These are phyloP conservation scores for Drosophila ogumai DNA, from an alignment of 1,140 invertebrate genomes.

Conservation along the genomic window DNA sequence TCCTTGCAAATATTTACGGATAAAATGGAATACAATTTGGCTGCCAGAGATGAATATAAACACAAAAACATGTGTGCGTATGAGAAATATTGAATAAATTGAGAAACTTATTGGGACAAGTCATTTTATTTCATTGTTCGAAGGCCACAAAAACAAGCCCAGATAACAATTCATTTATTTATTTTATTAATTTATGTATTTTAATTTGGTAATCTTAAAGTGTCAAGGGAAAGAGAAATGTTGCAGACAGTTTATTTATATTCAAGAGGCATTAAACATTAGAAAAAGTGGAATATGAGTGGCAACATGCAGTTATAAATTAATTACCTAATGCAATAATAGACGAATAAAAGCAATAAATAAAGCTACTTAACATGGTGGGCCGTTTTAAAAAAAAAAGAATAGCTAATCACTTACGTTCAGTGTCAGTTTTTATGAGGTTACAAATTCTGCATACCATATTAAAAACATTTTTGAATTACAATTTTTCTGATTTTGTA, in stretches of 20 bases:
- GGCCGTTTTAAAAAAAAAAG: too few relatives aligned
- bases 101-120: neutral
- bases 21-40: slow-evolving; percentile 43
- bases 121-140: neutral
- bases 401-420: too few relatives aligned
- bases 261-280: too few relatives aligned
- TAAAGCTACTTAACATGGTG: too few relatives aligned
- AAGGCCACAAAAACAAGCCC: neutral
- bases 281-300: too few relatives aligned
- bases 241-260: neutral
- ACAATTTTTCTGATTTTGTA: too few relatives aligned
- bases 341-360: neutral
- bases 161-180: neutral
- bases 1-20: slow-evolving; percentile 24
- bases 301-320: neutral
- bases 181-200: neutral
- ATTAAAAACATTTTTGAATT: too few relatives aligned
- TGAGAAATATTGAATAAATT: slow-evolving; percentile 32
- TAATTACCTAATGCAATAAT: neutral
- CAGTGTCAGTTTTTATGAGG: too few relatives aligned
- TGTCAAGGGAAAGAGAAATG: neutral
- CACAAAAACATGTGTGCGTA: slow-evolving; percentile 3
- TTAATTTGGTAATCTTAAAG: too few relatives aligned
- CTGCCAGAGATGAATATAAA: slow-evolving; percentile 32
- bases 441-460: too few relatives aligned